These are phyloP conservation scores for Tinamus major DNA, from an alignment of 2,797 vertebrate species.

Conservation along the genomic window DNA sequence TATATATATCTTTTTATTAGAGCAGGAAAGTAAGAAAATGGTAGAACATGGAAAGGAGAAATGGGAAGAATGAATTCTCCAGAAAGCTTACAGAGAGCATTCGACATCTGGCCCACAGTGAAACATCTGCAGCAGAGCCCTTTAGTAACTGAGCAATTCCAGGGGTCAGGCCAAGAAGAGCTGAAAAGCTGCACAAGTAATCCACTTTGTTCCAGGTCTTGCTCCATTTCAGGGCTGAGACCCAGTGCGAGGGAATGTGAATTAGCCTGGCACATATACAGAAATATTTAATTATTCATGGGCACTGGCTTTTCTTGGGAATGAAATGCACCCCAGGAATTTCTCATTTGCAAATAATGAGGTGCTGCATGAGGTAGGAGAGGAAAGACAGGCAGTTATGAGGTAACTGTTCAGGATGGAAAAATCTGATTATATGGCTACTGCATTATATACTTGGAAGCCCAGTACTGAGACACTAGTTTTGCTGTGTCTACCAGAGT, in stretches of 20 bases:
- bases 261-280: neutral
- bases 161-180: neutral
- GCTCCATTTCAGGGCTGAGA: neutral
- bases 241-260: neutral
- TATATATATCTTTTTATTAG: fast-evolving
- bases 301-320: neutral
- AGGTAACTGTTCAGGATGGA: neutral
- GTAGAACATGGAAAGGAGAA: neutral
- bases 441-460: neutral
- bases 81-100: neutral
- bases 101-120: neutral
- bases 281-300: neutral
- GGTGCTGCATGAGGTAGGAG: neutral
- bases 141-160: neutral
- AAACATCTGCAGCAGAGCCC: neutral
- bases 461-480: neutral
- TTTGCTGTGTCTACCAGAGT: neutral
- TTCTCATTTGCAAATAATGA: neutral
- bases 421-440: neutral
- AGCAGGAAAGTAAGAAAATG: neutral
- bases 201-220: neutral
- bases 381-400: neutral
- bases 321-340: neutral
- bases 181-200: neutral
- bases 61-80: neutral